Conservation (phyloP, 2,797 vertebrate genomes). For the Chrysocyon brachyurus region DNA sequence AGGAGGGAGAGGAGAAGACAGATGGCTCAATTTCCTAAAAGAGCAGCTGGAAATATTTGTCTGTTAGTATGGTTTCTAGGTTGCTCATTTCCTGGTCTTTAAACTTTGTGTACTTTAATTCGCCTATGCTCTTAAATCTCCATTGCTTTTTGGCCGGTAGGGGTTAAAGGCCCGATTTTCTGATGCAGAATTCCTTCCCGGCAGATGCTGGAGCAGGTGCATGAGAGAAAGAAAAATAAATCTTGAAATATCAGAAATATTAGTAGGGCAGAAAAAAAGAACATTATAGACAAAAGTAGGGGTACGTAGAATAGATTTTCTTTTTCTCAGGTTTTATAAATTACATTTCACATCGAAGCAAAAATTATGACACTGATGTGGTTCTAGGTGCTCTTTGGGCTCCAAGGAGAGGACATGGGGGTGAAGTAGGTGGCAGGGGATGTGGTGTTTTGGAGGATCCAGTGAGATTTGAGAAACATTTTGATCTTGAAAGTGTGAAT, state of each 20-base stretch:
- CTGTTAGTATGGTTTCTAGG: too few relatives aligned
- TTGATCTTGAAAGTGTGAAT: slow-evolving; percentile 98
- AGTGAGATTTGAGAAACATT: slow-evolving; percentile 99
- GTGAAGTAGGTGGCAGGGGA: slow-evolving; percentile 95
- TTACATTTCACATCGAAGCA: background rate
- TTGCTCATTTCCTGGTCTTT: too few relatives aligned
- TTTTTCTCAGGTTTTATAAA: background rate
- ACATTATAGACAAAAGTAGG: background rate
- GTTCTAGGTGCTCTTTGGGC: slow-evolving; percentile 85
- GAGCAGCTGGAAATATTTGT: too few relatives aligned
- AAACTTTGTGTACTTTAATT: too few relatives aligned
- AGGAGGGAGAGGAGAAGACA: background rate
- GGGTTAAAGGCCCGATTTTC: too few relatives aligned
- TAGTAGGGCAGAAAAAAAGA: background rate
- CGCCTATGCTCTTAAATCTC: too few relatives aligned
- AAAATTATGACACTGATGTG: background rate
- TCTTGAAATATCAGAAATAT: background rate
- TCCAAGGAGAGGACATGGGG: slow-evolving; percentile 90
- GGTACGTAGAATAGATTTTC: background rate
- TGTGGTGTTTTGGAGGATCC: slow-evolving; percentile 94
- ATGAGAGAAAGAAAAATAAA: background rate
- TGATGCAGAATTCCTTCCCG: too few relatives aligned
- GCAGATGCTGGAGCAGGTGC: too few relatives aligned
- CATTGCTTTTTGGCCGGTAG: too few relatives aligned
- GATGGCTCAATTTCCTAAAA: too few relatives aligned